These are phyloP conservation scores for Vulpes lagopus DNA, from an alignment of 2,113 vertebrate species.

Conservation along the genomic window DNA sequence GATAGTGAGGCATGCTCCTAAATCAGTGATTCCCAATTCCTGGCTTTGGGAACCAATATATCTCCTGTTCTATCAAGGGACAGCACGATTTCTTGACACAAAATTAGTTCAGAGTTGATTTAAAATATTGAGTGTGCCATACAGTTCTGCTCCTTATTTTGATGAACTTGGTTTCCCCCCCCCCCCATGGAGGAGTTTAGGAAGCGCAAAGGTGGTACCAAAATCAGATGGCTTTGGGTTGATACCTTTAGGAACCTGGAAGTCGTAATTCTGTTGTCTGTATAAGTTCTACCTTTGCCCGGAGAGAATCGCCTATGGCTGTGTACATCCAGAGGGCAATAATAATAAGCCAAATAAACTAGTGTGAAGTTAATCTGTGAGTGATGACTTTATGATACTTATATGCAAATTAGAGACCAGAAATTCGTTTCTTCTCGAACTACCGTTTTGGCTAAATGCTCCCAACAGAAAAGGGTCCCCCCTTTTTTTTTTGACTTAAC, in stretches of 20 bases:
- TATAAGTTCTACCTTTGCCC: not conserved
- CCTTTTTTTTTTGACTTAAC: not conserved
- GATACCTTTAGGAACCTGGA: not conserved
- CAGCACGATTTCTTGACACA: conserved; percentile 25
- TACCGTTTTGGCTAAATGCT: conserved; percentile 51
- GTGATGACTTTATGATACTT: not conserved
- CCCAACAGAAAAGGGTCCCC: not conserved
- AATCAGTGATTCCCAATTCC: not conserved
- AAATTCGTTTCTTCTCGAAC: conserved; percentile 35
- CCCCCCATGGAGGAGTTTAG: not conserved
- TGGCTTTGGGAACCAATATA: not conserved
- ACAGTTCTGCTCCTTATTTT: conserved; percentile 26
- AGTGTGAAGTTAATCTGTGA: conserved; percentile 20
- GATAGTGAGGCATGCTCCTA: not conserved
- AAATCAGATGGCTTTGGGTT: not conserved
- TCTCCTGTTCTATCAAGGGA: not conserved
- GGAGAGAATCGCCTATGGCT: not conserved
- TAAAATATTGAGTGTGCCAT: conserved; percentile 36
- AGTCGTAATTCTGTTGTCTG: not conserved
- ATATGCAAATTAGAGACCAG: conserved; percentile 49
- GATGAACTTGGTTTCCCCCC: not conserved
- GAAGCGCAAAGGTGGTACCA: not conserved
- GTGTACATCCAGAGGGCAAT: not conserved
- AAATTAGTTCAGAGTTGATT: conserved; percentile 17
- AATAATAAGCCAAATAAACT: not conserved